Evolutionary conservation across 2,113 vertebrate species (phyloP).

Genomic region (Tragelaphus buxtoni): DNA sequence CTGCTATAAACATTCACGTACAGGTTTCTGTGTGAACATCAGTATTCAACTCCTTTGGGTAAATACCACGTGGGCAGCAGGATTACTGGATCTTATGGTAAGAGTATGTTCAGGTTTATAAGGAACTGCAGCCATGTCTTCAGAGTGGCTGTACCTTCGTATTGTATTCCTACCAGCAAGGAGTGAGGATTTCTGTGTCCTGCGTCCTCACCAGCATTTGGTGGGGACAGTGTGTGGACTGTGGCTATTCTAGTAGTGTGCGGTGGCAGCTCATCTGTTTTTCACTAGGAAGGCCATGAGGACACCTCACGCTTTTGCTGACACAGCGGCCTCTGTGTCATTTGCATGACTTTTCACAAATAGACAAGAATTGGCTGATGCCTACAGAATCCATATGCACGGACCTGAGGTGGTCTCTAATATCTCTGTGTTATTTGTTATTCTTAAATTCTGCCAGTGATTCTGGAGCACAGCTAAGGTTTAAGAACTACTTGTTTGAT

Average conservation of each 20-base stretch:
- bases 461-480: background rate
- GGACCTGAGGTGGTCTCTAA: background rate
- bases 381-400: background rate
- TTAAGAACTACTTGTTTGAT: background rate
- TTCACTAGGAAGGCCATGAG: background rate
- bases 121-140: background rate
- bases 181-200: background rate
- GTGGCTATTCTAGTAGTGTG: background rate
- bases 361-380: background rate
- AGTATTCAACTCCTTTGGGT: background rate
- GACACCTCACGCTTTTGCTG: background rate
- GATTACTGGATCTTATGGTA: background rate
- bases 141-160: background rate
- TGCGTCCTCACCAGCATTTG: background rate
- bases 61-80: background rate
- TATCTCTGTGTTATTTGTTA: background rate
- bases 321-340: background rate
- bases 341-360: background rate
- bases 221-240: background rate
- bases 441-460: background rate
- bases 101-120: background rate
- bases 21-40: background rate
- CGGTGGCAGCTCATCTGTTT: background rate
- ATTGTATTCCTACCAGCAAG: background rate
- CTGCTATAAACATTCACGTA: background rate